Conservation (phyloP, 2,113 vertebrate genomes). For the Mastomys coucha region DNA sequence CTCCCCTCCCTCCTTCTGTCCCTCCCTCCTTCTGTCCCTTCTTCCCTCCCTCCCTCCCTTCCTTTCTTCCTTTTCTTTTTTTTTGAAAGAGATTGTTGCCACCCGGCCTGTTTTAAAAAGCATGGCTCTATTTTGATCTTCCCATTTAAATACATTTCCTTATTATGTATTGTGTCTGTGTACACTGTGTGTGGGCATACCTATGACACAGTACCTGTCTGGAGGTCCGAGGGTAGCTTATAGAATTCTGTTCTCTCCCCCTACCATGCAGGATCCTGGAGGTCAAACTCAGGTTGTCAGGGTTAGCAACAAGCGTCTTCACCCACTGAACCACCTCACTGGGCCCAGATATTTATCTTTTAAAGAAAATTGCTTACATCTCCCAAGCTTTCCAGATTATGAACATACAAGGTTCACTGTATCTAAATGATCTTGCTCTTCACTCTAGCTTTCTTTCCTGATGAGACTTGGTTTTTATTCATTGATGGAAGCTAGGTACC, state of each 20-base stretch:
- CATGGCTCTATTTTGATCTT: neutral
- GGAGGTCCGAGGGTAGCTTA: neutral
- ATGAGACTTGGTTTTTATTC: neutral
- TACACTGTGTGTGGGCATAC: too few relatives aligned
- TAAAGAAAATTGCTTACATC: neutral
- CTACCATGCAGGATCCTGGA: neutral
- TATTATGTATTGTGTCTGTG: neutral
- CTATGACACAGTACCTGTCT: neutral
- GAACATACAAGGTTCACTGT: neutral
- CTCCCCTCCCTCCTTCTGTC: too few relatives aligned
- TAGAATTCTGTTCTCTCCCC: neutral
- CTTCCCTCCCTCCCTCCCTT: too few relatives aligned
- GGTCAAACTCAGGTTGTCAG: neutral
- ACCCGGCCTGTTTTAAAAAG: neutral
- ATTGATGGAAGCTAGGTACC: neutral
- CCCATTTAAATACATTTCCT: neutral
- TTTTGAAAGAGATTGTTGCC: constrained; percentile 34
- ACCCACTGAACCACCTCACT: neutral
- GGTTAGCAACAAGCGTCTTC: neutral
- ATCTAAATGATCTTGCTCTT: neutral
- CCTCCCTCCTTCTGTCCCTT: too few relatives aligned
- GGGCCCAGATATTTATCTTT: neutral
- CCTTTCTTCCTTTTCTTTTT: fast-evolving
- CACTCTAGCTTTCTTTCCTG: neutral
- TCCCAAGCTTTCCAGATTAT: neutral